Percentiles rank a stretch among this genome's conserved stretches.
These are phyloP conservation scores for Magallana nippona DNA, from an alignment of 2,888 invertebrate species.

Conservation along the genomic window DNA sequence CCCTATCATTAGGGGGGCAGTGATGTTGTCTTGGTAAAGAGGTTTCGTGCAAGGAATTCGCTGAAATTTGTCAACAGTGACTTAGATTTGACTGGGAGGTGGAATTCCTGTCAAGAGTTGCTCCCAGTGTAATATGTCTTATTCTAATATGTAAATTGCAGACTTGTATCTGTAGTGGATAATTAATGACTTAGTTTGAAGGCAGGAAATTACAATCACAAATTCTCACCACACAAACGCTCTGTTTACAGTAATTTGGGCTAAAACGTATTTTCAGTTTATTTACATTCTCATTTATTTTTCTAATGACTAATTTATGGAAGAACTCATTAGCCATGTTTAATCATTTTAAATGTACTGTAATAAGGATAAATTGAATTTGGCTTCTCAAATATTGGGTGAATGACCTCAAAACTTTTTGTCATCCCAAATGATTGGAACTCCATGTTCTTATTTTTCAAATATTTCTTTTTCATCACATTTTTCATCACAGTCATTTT, in stretches of 20 bases:
- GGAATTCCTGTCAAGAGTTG: background rate
- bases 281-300: background rate
- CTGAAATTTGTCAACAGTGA: conserved; percentile 16
- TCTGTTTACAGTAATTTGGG: conserved; percentile 1
- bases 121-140: background rate
- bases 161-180: background rate
- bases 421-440: too few species aligned
- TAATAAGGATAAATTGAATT: background rate
- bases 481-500: too few species aligned
- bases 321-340: background rate
- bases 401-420: too few species aligned
- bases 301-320: conserved; percentile 19
- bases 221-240: conserved; percentile 9
- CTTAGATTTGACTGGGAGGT: background rate
- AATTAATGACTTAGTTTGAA: conserved; percentile 29
- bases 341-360: background rate
- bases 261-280: background rate
- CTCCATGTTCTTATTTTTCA: too few species aligned
- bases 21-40: background rate
- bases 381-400: too few species aligned
- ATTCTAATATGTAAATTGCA: conserved; percentile 15
- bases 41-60: background rate
- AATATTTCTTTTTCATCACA: too few species aligned
- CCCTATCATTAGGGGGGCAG: background rate
- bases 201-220: conserved; percentile 16